Base-by-base conservation (phyloP, 2,888 invertebrate genomes). In the Tenthredo mesomela region DNA sequence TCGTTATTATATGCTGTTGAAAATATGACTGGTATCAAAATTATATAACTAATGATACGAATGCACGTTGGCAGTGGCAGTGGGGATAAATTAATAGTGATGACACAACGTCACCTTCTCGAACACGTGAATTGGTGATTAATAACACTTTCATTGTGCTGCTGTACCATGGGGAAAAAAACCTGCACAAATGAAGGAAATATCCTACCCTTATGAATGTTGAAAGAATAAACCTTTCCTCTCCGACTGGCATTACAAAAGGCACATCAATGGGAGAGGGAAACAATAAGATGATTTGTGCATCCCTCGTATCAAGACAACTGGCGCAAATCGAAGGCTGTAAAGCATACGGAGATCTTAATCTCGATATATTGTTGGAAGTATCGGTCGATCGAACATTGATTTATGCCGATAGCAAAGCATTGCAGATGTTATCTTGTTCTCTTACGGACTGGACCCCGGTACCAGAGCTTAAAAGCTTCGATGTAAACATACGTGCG, bases 341-440 rank as follows among this genome's bases (percentile, higher is more conserved):
- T 80, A 61, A 80, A 80, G 61, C 80, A 80, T 80, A 43, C 80
- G 80, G n/a, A 80, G 80, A 80, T 80, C 80, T 80, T 80, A 80
- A 80, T 80, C 80, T 80, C 50, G 80, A 80, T 80, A 80, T 80
- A 80, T 80, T 80, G 80, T 80, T 80, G 12, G 80, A 61, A 80
- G 80, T 61, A 80, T 80, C 80, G 61, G 37, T 80, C 40, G 40
- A 80, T 80, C 80, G 80, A 80, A 61, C 80, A 65, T 80, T 80
- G 80, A 80, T 80, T 80, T 80, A 80, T 80, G 43, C 80, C 80
- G 80, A 80, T 80, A 80, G 80, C 80, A 33, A 80, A 61, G 43
- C 61, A 37, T 80, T 37, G 80, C 80, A 65, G 80, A 80, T 80
- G 61, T 61, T 80, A 80, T 80, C 80, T 61, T 21, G 80, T 65